These are phyloP conservation scores for Microplitis mediator DNA, from an alignment of 1,140 invertebrate genomes.

Conservation along the genomic window DNA sequence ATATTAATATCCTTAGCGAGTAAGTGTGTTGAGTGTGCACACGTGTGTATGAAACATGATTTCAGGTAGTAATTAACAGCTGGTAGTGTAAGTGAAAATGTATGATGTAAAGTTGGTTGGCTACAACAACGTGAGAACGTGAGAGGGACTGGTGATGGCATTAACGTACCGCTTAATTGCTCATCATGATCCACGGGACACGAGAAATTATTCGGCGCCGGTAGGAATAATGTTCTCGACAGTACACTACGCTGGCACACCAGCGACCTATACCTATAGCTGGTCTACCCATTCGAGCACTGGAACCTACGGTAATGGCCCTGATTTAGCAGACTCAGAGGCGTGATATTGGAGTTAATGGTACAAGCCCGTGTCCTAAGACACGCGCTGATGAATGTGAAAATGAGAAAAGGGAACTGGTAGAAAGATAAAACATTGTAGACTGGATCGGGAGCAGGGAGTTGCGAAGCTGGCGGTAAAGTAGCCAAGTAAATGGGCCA, in stretches of 20 bases:
- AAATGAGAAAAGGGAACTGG: no score
- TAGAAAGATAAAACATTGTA: no score
- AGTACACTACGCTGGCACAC: conserved; percentile 9
- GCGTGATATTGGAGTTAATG: conserved; percentile 8
- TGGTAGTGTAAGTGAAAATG: conserved; percentile 3
- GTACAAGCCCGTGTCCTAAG: not conserved
- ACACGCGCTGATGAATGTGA: no score
- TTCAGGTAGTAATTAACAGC: not conserved
- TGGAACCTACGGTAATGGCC: conserved; percentile 14
- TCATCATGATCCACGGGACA: conserved; percentile 20
- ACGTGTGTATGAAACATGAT: no score
- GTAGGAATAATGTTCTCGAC: conserved; percentile 18
- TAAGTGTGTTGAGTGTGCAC: no score
- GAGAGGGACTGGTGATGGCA: not conserved
- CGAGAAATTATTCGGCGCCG: conserved; percentile 22
- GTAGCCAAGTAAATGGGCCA: no score
- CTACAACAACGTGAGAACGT: not conserved
- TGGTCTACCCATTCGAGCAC: not conserved
- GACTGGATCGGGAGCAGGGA: no score
- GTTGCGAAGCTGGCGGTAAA: no score
- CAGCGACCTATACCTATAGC: not conserved
- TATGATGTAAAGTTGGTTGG: conserved; percentile 1
- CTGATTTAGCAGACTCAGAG: conserved; percentile 19
- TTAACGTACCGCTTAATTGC: conserved; percentile 16
- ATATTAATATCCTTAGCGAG: no score